Conservation (phyloP, 2,797 vertebrate genomes). For the Spinibarbus caldwelli region DNA sequence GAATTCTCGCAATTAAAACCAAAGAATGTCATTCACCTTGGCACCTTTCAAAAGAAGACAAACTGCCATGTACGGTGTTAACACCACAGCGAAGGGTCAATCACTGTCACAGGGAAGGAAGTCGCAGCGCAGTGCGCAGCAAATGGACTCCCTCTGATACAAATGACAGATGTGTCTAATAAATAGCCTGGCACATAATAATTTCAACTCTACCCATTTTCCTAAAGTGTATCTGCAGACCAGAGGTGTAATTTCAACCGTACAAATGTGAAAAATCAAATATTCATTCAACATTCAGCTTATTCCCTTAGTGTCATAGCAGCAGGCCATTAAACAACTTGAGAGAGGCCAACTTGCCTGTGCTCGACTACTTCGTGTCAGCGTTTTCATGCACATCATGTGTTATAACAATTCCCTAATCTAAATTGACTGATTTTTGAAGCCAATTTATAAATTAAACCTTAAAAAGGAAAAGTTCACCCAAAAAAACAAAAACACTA, state of each 20-base stretch:
- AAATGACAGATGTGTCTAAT: slow-evolving; percentile 60
- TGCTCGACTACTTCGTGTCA: slow-evolving; percentile 5
- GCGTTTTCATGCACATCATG: neutral
- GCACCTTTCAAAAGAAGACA: slow-evolving; percentile 41
- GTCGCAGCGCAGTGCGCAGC: neutral
- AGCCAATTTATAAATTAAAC: slow-evolving; percentile 8
- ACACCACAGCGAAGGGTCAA: slow-evolving; percentile 37
- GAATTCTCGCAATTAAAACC: slow-evolving; percentile 74
- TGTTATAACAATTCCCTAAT: slow-evolving; percentile 18
- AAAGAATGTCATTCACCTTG: slow-evolving; percentile 47
- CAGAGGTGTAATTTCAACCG: slow-evolving; percentile 55
- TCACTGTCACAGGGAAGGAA: slow-evolving; percentile 45
- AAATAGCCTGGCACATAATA: slow-evolving; percentile 57
- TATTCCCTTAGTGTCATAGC: slow-evolving; percentile 10
- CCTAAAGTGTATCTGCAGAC: slow-evolving; percentile 49
- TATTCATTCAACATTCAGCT: slow-evolving; percentile 28
- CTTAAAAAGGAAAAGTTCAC: neutral
- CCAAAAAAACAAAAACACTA: neutral
- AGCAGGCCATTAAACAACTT: slow-evolving; percentile 37
- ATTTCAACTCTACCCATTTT: slow-evolving; percentile 47
- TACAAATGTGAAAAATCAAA: slow-evolving; percentile 55
- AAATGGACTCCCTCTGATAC: slow-evolving; percentile 52
- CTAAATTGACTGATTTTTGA: neutral
- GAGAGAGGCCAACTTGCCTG: neutral
- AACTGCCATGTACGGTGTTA: slow-evolving; percentile 31